These are phyloP conservation scores for Serranochromis macrocephalus DNA, from an alignment of 2,113 vertebrate genomes.

Conservation along the genomic window DNA sequence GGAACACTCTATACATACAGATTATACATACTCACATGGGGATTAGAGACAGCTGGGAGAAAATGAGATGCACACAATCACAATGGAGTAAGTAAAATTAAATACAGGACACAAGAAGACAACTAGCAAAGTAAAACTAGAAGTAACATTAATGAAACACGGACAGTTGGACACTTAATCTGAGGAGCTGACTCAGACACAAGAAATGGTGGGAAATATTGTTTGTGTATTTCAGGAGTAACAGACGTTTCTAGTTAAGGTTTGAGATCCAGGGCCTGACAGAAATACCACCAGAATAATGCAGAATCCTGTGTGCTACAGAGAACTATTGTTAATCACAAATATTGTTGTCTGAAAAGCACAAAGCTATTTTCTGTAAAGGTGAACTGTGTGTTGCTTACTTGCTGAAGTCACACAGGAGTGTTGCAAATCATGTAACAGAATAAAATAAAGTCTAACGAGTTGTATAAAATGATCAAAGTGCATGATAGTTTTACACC, in stretches of 20 bases:
- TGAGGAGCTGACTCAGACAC: background rate
- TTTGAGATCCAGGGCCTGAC: background rate
- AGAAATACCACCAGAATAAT: background rate
- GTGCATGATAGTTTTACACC: background rate
- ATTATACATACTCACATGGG: background rate
- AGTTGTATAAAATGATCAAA: background rate
- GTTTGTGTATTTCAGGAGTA: background rate
- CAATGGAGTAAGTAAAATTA: background rate
- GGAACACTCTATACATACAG: background rate
- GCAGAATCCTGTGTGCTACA: rapidly evolving
- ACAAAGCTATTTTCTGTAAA: background rate
- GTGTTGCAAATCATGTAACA: background rate
- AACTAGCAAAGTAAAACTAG: background rate
- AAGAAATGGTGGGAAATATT: background rate
- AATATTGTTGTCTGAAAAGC: background rate
- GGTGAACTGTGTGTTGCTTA: background rate
- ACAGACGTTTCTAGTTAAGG: background rate
- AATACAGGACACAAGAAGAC: background rate
- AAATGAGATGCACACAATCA: background rate
- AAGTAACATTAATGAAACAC: rapidly evolving
- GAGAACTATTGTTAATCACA: background rate
- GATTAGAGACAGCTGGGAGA: background rate
- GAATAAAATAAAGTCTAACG: background rate
- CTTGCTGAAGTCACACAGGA: rapidly evolving
- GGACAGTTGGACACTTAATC: background rate